Percentiles rank a stretch among this genome's conserved stretches.
Evolutionary conservation across 1,140 invertebrate genomes (phyloP).

Genomic region (Calycopis cecrops): DNA sequence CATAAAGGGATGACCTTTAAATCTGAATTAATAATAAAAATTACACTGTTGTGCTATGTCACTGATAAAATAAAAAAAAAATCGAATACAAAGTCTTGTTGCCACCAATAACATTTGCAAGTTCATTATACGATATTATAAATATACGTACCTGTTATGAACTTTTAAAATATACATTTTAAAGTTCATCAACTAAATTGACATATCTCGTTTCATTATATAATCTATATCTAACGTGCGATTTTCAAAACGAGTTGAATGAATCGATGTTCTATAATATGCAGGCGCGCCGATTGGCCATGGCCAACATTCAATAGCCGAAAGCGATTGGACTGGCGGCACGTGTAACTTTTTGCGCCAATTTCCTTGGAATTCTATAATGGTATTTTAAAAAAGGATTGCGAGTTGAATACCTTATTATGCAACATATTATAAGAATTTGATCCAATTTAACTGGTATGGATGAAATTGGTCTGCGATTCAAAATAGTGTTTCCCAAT

Average conservation of each 20-base stretch:
- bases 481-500: slow-evolving; percentile 11
- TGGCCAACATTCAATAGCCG: slow-evolving; percentile 67
- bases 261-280: slow-evolving; percentile 51
- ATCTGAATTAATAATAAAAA: too few species aligned
- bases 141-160: too few species aligned
- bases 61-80: too few species aligned
- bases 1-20: too few species aligned
- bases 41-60: too few species aligned
- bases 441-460: slow-evolving; percentile 18
- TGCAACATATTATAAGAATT: slow-evolving; percentile 58
- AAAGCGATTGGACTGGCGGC: slow-evolving; percentile 59
- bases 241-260: slow-evolving; percentile 36
- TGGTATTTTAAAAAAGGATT: slow-evolving; percentile 49
- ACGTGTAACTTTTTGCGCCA: slow-evolving; percentile 73
- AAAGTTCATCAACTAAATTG: slow-evolving; percentile 4
- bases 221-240: slow-evolving; percentile 31
- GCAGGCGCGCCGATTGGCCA: slow-evolving; percentile 46
- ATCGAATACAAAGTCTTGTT: too few species aligned
- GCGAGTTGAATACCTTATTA: slow-evolving; percentile 65
- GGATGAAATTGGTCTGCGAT: neutral
- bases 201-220: slow-evolving; percentile 12
- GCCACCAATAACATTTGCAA: too few species aligned
- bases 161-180: neutral
- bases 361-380: slow-evolving; percentile 63
- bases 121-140: too few species aligned